Base-by-base conservation (phyloP, 2,797 vertebrate species). In the Phalloptychus januarius region DNA sequence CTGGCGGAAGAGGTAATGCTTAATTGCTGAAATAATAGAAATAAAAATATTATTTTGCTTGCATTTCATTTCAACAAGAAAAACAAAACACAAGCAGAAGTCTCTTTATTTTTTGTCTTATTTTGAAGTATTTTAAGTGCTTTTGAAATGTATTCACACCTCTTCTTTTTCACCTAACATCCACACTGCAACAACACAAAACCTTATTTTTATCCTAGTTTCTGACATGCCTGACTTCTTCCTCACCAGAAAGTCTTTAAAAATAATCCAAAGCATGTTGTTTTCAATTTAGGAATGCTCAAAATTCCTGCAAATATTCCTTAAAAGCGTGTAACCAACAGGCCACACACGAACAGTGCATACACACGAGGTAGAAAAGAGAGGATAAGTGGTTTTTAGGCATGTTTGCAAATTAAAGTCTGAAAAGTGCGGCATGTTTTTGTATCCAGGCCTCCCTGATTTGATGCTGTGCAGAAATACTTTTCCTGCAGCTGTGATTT, bases 321-420 rank as follows among this genome's bases (percentile, higher is more conserved):
- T 48, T 75, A 83, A 86, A 82, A 89, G 81, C 44, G 36, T 71
- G 38, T 65, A 87, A 91, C 93, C 85, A 93, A 91, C 89, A 88
- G 79, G 48, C 31, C 65, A 12, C 20, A 52, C 7, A n/a, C n/a
- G n/a, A n/a, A 28, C 15, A 33, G 56, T 33, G 5, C 5, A 56
- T 56, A 12, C 1, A 12, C 7, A n/a, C 20, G 1, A n/a, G 10
- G 52, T 56, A 56, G 52, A 56, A n/a, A 13, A n/a, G 12, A 56
- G 7, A n/a, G 25, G 10, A 56, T 56, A 28, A 11, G 1, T 56
- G 25, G 25, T 13, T n/a, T 56, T 56, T n/a, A 56, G n/a, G 20
- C 25, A 56, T 56, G 10, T 56, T 28, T 56, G 25, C 25, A 5
- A 56, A 13, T 56, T n/a, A 56, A 56, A 56, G 25, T n/a, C 52